Conservation (phyloP, 2,113 vertebrate species). For the Malurus melanocephalus region DNA sequence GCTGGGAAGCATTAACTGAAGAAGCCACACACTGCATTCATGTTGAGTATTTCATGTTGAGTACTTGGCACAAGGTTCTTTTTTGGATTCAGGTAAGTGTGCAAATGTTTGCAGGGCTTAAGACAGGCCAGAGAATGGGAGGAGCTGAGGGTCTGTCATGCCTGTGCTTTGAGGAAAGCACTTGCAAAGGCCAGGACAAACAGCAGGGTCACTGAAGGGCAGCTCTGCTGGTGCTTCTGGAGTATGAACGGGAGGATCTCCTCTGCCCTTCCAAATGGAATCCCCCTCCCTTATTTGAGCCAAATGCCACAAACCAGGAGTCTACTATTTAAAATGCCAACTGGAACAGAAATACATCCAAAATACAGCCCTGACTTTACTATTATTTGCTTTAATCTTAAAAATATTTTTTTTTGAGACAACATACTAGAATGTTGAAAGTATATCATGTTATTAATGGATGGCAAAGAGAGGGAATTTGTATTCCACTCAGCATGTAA, state of each 20-base stretch:
- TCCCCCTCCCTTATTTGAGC: background rate
- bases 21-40: background rate
- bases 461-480: background rate
- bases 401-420: background rate
- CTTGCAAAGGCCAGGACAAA: background rate
- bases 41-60: fast-evolving
- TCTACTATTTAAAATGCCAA: background rate
- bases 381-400: background rate
- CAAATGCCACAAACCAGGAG: background rate
- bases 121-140: background rate
- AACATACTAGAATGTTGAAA: background rate
- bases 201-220: background rate
- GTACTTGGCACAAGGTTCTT: background rate
- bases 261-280: background rate
- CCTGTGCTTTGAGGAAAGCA: background rate
- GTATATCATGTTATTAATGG: background rate
- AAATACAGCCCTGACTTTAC: background rate
- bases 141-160: background rate
- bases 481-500: background rate
- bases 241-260: background rate
- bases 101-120: background rate
- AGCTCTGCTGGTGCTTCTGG: background rate
- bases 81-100: background rate
- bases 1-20: background rate
- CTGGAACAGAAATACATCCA: background rate